Percentiles rank a stretch among this genome's conserved stretches.
Conservation (phyloP, 2,888 invertebrate genomes). For the Cremastinae sp. region DNA sequence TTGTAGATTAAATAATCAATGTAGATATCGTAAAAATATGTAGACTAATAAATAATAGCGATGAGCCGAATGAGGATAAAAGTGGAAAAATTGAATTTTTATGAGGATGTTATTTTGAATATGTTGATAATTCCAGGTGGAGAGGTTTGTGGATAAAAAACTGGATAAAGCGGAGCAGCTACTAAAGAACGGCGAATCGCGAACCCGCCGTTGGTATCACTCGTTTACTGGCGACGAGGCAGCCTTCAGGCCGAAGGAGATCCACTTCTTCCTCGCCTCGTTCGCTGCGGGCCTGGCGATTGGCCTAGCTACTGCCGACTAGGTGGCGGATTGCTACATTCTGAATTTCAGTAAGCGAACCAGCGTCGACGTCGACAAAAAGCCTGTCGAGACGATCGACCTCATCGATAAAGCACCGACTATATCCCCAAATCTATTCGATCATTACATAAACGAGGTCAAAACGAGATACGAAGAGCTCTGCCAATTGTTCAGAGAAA, state of each 20-base stretch:
- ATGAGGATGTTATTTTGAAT: too few species aligned
- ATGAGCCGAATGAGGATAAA: too few species aligned
- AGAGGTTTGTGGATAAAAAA: slow-evolving; percentile 90
- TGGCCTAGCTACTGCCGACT: slow-evolving; percentile 82
- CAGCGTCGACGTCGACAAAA: slow-evolving; percentile 49
- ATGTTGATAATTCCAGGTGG: slow-evolving; percentile 88
- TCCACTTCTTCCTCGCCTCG: slow-evolving; percentile 90
- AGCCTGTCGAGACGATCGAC: slow-evolving; percentile 57
- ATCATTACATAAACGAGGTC: slow-evolving; percentile 42
- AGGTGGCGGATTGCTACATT: slow-evolving; percentile 74
- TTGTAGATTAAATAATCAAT: too few species aligned
- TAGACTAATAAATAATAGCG: too few species aligned
- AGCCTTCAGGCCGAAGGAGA: slow-evolving; percentile 86
- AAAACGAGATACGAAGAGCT: slow-evolving; percentile 50
- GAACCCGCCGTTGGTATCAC: slow-evolving; percentile 89
- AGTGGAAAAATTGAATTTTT: too few species aligned
- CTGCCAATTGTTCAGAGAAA: slow-evolving; percentile 48
- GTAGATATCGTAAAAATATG: too few species aligned
- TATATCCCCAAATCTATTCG: slow-evolving; percentile 36
- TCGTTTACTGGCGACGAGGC: slow-evolving; percentile 84
- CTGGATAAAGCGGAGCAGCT: slow-evolving; percentile 89
- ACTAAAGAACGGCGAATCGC: slow-evolving; percentile 86
- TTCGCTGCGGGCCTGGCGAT: slow-evolving; percentile 90
- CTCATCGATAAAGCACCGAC: slow-evolving; percentile 49
- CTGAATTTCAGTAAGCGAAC: slow-evolving; percentile 68